Conservation (phyloP, 64 coral and sea anemone species). For the Trachythela sp. region DNA sequence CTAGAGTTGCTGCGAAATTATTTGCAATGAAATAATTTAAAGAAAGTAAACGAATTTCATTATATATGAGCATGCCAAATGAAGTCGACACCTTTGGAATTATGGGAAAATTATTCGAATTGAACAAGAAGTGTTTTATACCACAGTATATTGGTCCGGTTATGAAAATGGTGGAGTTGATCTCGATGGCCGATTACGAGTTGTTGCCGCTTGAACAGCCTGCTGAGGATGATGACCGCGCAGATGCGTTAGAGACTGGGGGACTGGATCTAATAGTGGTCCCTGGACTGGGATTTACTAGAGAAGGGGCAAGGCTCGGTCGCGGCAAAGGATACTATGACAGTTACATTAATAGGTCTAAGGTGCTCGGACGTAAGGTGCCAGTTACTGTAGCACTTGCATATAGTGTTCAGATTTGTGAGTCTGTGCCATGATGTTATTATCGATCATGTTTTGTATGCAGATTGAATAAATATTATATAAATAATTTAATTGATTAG, state of each 20-base stretch:
- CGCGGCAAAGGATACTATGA: neutral
- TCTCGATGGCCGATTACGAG: neutral
- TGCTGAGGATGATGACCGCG: neutral
- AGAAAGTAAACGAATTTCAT: neutral
- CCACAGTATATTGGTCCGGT: neutral
- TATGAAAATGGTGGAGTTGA: conserved; percentile 9
- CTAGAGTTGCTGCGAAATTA: neutral
- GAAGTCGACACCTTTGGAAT: neutral
- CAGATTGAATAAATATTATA: neutral
- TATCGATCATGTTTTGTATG: neutral
- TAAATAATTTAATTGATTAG: too few species aligned
- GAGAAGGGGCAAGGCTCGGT: neutral
- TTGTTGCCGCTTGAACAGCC: neutral
- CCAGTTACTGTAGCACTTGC: neutral
- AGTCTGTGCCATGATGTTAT: neutral
- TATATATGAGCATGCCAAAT: neutral
- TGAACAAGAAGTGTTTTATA: neutral
- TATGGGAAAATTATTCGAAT: neutral
- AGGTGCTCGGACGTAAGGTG: neutral
- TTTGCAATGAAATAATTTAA: neutral
- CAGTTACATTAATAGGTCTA: neutral
- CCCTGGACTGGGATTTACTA: neutral
- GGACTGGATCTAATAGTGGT: conserved; percentile 8
- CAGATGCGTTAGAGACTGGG: conserved; percentile 4
- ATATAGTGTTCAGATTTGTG: conserved; percentile 1